Evolutionary conservation across 2,113 vertebrate species (phyloP), one percentile per base, ranked within the genome.

Genomic region (Pseudorectes ferrugineus): DNA sequence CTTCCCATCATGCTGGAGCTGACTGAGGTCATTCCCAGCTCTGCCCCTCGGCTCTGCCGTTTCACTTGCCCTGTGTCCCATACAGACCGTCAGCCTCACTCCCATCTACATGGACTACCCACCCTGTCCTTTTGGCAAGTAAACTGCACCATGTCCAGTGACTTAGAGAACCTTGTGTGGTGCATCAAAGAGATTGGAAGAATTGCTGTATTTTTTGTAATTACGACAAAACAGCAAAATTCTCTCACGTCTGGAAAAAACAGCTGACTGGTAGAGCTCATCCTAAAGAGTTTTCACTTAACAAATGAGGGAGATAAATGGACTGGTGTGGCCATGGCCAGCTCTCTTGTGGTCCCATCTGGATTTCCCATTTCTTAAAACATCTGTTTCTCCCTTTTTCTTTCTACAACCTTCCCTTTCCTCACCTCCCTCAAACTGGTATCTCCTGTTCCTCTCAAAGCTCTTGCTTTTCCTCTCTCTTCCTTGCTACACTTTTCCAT

Each of bases 1-100:
- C 16, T 9, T 11, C 10, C 17, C 8, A 0, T 8, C 1, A 1
- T 46, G 40, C 42, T 28, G 23, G 55, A 29, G 31, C 36, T 3
- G 2, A 10, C 12, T 0, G 0, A 43, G 45, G 31, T 11, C n/a
- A 20, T 46, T 74, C 43, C 52, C 54, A 38, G 4, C 54, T 38
- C 48, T 23, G 11, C 9, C 14, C 36, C 38, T 33, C 2, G 0
- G n/a, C 52, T 57, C 61, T 61, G 51, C 26, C 7, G 0, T n/a
- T 10, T 2, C 8, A 2, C 26, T 65, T 31, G 13, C 22, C 31
- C 23, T 9, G 25, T 40, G 46, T 42, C 72, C 52, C 63, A 8
- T 3, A 5, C 17, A 49, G 72, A 26, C 9, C 28, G 38, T 43
- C 38, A 18, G 58, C 46, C 1, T 2, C n/a, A 2, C 31, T 51